A percentile compares a stretch with the other conserved stretches of the same genome.
These are phyloP conservation scores for Liasis olivaceus DNA, from an alignment of 2,797 vertebrate genomes.

Conservation along the genomic window DNA sequence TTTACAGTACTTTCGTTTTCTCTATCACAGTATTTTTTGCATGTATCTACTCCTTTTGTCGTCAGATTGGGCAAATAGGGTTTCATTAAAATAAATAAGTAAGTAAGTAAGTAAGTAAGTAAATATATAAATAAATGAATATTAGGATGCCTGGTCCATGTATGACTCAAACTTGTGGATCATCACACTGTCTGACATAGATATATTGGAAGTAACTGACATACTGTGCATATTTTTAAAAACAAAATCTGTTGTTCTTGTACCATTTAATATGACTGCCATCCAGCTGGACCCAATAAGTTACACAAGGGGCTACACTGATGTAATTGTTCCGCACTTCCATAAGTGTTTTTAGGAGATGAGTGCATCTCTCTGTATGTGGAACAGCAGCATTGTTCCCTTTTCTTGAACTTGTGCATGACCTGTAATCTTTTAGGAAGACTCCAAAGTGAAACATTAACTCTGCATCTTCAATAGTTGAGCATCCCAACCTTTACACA, in stretches of 20 bases:
- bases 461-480: not conserved
- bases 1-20: conserved; percentile 23
- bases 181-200: conserved; percentile 48
- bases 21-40: conserved; percentile 49
- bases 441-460: not conserved
- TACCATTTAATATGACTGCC: not conserved
- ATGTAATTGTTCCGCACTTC: too few relatives aligned
- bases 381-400: not conserved
- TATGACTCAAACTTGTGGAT: conserved; percentile 52
- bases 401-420: not conserved
- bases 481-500: not conserved
- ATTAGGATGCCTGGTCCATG: conserved; percentile 12
- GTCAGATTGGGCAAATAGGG: conserved; percentile 51
- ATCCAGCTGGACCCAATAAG: not conserved
- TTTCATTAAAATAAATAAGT: conserved; percentile 19
- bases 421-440: not conserved
- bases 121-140: too few relatives aligned
- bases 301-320: too few relatives aligned
- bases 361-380: not conserved
- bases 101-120: too few relatives aligned
- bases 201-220: conserved; percentile 51
- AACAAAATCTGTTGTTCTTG: conserved; percentile 2
- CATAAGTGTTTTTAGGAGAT: not conserved
- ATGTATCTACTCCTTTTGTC: conserved; percentile 62
- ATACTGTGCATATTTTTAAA: conserved; percentile 20